These are phyloP conservation scores for Pseudomyrmex sp. DNA, from an alignment of 1,140 invertebrate species.

Conservation along the genomic window DNA sequence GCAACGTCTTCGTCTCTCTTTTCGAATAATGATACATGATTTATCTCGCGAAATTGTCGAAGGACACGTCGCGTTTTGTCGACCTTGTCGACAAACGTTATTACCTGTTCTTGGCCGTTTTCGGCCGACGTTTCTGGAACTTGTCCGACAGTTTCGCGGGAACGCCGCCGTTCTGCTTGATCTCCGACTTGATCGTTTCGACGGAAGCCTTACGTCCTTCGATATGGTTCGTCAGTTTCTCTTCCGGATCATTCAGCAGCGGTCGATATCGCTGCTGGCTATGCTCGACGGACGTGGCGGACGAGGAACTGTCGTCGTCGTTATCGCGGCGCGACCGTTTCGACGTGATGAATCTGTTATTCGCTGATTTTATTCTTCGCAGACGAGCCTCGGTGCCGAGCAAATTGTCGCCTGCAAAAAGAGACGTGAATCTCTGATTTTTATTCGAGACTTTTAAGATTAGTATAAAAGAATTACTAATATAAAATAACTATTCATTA, in stretches of 20 bases:
- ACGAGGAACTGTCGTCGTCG: constrained; percentile 76
- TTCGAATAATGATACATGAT: neutral
- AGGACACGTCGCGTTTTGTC: neutral
- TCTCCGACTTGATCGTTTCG: constrained; percentile 69
- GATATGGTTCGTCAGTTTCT: constrained; percentile 44
- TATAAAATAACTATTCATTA: neutral
- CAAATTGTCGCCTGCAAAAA: constrained; percentile 77
- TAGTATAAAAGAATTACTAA: neutral
- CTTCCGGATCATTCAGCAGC: constrained; percentile 74
- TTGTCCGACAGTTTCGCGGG: constrained; percentile 67
- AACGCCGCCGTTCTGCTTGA: constrained; percentile 72
- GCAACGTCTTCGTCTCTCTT: neutral
- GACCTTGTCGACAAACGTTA: constrained; percentile 12
- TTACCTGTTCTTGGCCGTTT: constrained; percentile 83
- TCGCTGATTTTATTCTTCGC: constrained; percentile 87
- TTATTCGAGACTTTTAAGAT: neutral
- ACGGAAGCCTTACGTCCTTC: constrained; percentile 67
- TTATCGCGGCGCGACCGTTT: constrained; percentile 70
- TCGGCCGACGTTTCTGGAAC: constrained; percentile 78
- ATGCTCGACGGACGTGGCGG: constrained; percentile 69
- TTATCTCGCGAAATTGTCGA: constrained; percentile 3
- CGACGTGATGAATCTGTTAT: constrained; percentile 73
- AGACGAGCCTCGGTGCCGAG: constrained; percentile 87
- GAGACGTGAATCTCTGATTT: neutral
- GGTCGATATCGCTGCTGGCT: constrained; percentile 73